Conservation (phyloP, 2,797 vertebrate species). For the Trematomus bernacchii region DNA sequence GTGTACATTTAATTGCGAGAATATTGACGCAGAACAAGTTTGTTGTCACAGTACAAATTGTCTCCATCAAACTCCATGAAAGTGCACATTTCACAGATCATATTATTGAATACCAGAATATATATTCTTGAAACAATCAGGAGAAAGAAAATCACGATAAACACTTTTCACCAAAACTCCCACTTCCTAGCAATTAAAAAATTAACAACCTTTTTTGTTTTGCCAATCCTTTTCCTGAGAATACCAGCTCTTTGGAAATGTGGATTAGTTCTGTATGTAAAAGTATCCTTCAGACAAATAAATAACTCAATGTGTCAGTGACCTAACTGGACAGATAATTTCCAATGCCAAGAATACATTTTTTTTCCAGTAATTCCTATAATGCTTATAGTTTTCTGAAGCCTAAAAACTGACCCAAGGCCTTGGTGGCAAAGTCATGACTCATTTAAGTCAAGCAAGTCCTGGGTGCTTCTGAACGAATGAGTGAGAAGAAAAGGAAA, state of each 20-base stretch:
- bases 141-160: background rate
- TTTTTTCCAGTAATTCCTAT: constrained; percentile 25
- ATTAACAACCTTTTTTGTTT: background rate
- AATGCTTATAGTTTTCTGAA: constrained; percentile 38
- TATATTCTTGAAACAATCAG: background rate
- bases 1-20: background rate
- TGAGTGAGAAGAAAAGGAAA: constrained; percentile 37
- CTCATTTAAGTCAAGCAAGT: constrained; percentile 44
- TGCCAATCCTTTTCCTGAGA: background rate
- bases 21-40: background rate
- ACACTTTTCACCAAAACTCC: background rate
- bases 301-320: constrained; percentile 16
- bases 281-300: background rate
- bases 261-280: background rate
- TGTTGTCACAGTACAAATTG: background rate
- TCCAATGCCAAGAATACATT: constrained; percentile 31
- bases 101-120: background rate
- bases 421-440: constrained; percentile 41
- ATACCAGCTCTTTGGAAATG: background rate
- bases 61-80: background rate
- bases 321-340: constrained; percentile 20
- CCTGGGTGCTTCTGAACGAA: constrained; percentile 29
- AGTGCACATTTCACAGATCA: background rate
- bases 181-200: background rate
- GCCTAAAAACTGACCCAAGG: constrained; percentile 40